Evolutionary conservation across 2,888 invertebrate genomes (phyloP).

Genomic region (Pegoplata infirma): DNA sequence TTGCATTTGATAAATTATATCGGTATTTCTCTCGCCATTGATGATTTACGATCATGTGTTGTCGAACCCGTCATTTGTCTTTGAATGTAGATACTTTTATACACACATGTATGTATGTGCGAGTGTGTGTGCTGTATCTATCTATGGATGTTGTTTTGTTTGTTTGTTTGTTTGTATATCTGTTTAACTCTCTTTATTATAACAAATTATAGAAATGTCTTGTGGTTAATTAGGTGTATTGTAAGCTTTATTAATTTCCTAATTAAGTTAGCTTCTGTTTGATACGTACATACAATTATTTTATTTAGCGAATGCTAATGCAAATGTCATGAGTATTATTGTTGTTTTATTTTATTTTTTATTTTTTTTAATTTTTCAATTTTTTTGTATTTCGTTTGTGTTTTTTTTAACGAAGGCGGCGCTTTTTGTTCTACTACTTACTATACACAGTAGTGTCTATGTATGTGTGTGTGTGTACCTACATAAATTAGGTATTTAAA

Average conservation of each 20-base stretch:
- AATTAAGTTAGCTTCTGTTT: conserved; percentile 71
- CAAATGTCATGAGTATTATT: conserved; percentile 53
- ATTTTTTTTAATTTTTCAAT: too few relatives aligned
- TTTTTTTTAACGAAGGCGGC: conserved; percentile 42
- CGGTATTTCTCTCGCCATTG: conserved; percentile 63
- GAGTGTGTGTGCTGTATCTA: neutral
- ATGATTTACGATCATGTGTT: conserved; percentile 45
- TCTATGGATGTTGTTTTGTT: conserved; percentile 27
- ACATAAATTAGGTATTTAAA: conserved; percentile 52
- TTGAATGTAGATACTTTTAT: neutral
- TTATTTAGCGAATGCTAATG: conserved; percentile 48
- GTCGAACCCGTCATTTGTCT: conserved; percentile 19
- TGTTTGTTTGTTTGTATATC: conserved; percentile 42
- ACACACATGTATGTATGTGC: neutral
- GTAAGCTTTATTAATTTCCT: conserved; percentile 67
- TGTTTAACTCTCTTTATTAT: conserved; percentile 38
- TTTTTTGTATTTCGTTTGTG: too few relatives aligned
- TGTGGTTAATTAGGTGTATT: conserved; percentile 70
- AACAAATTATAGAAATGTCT: conserved; percentile 64
- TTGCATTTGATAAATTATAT: conserved; percentile 74
- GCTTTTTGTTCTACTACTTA: conserved; percentile 29
- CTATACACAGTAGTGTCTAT: neutral
- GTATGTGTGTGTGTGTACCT: too few relatives aligned
- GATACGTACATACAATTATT: conserved; percentile 32
- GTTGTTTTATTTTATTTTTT: too few relatives aligned